A percentile compares a stretch with the other conserved stretches of the same genome.
Conservation (phyloP, 2,797 vertebrate genomes). For the Novumbra hubbsi region DNA sequence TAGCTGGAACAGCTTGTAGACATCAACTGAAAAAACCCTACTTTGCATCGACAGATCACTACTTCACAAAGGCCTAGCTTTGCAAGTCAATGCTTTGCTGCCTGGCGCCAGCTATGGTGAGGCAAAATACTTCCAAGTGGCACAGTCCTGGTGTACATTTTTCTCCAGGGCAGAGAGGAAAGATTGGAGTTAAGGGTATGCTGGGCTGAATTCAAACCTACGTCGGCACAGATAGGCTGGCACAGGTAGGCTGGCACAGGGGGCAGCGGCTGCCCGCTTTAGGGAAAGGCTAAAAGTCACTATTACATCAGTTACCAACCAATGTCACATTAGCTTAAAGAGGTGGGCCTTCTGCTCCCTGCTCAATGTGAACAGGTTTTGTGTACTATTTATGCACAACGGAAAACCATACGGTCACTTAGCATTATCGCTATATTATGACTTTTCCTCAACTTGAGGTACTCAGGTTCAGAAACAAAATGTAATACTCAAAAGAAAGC, state of each 20-base stretch:
- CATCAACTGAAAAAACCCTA: background rate
- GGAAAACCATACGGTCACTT: background rate
- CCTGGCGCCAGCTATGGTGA: background rate
- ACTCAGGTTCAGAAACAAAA: background rate
- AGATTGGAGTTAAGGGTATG: too few species aligned
- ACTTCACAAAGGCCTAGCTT: background rate
- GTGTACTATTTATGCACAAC: background rate
- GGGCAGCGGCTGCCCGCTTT: too few species aligned
- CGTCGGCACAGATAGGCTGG: too few species aligned
- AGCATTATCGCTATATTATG: background rate
- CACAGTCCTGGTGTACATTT: too few species aligned
- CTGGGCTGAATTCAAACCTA: too few species aligned
- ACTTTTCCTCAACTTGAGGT: background rate
- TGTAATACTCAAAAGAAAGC: background rate
- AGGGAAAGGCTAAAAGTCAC: too few species aligned
- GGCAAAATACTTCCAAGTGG: too few species aligned
- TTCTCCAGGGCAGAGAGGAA: too few species aligned
- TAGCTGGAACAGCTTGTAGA: constrained; percentile 30
- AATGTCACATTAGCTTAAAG: background rate
- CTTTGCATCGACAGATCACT: background rate
- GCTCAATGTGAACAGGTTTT: background rate
- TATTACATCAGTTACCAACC: background rate
- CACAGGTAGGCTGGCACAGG: too few species aligned
- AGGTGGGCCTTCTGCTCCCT: background rate
- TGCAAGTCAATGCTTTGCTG: background rate